A percentile compares a stretch with the other conserved stretches of the same genome.
Evolutionary conservation across 2,888 invertebrate species (phyloP).

Genomic region (Pecten maximus): DNA sequence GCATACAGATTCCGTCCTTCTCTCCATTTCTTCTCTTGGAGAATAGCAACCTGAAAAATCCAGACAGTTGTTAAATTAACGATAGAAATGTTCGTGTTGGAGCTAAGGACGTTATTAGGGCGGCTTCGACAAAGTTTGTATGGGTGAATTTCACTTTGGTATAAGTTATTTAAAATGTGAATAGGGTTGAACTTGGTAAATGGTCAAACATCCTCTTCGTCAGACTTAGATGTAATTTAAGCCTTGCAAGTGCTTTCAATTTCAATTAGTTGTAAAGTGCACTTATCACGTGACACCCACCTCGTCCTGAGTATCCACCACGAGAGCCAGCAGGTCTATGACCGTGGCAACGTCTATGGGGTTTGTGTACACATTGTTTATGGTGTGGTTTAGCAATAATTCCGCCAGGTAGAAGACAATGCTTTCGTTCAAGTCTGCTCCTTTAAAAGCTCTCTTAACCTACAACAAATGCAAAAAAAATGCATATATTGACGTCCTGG

Average conservation of each 20-base stretch:
- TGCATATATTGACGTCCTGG: background rate
- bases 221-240: too few species aligned
- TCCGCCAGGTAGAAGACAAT: constrained; percentile 71
- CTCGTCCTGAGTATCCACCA: constrained; percentile 74
- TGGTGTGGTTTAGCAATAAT: constrained; percentile 74
- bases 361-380: constrained; percentile 71
- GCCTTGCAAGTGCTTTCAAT: too few species aligned
- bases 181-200: too few species aligned
- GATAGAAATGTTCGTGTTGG: too few species aligned
- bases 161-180: too few species aligned
- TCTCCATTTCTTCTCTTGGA: constrained; percentile 69
- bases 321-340: constrained; percentile 76
- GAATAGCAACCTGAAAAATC: constrained; percentile 62
- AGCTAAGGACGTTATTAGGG: too few species aligned
- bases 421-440: constrained; percentile 64
- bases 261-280: background rate
- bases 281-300: background rate
- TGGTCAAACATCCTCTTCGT: too few species aligned
- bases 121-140: too few species aligned
- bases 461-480: constrained; percentile 46
- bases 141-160: too few species aligned
- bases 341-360: constrained; percentile 80
- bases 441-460: constrained; percentile 56
- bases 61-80: background rate
- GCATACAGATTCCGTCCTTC: constrained; percentile 70